Evolutionary conservation across 1,140 invertebrate species (phyloP), one percentile per base, ranked within the genome.

Genomic region (Ectropis grisescens): DNA sequence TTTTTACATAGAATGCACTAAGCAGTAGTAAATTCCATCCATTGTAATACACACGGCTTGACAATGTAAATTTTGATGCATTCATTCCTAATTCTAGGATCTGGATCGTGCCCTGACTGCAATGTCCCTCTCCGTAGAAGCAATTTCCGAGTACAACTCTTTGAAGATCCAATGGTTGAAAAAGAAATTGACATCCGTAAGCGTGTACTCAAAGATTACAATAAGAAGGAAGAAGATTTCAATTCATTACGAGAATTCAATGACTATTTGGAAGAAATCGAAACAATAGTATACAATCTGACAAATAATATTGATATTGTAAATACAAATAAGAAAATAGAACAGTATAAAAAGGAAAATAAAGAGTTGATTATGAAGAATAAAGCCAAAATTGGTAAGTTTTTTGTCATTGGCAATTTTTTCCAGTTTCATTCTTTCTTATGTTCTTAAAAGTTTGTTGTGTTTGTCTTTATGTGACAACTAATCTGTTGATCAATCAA

Each of bases 181-280:
- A 98, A 98, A 68, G 98, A 99, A 85, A 90, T 99, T 5, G 96
- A 98, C 56, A 97, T 99, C 51, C 84, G 98, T 11, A 94, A 92
- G 67, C 87, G 91, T 56, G 88, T 98, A 13, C 68, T 97, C 1
- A 91, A 92, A 62, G 95, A 97, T 71, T 97, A 91, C 55, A 97
- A 96, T 53, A 95, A 96, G 58, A 93, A 91, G 58, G 92, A 96
- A 70, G 93, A 96, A 49, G 95, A 98, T 70, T 98, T 98, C 81
- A 56, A 68, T 3, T 84, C 87, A 2, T 66, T 95, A 19, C 75
- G 87, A 30, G 95, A 96, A 46, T 98, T 92, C 68, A 97, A 98
- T 80, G 92, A 97, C 70, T 98, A 98, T 69, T 84, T 98, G 46
- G 95, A 98, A 78, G 90, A 94, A 79, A 87, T 98, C 19, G 96